phyloP scores from a whole-genome alignment of 2,888 invertebrate genomes.

The Stenoptilia bipunctidactyla region DNA sequence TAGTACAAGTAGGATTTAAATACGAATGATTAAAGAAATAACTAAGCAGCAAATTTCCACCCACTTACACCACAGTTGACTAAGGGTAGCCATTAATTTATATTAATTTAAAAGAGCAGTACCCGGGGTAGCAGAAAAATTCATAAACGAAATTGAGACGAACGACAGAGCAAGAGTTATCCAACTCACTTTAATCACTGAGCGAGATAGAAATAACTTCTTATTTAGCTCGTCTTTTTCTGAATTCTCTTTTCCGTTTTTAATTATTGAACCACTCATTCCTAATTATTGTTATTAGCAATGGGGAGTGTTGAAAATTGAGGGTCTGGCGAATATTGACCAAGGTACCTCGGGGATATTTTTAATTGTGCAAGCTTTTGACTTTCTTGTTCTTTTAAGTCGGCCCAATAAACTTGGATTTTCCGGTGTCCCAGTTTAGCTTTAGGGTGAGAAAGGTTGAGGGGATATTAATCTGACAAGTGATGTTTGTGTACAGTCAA shows the following conservation, averaged over 20 bases:
- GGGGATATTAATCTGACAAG: not conserved
- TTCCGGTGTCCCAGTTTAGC: slow-evolving; percentile 32
- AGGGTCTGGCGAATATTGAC: slow-evolving; percentile 68
- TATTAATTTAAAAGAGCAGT: slow-evolving; percentile 49
- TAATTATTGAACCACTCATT: slow-evolving; percentile 74
- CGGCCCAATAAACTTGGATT: slow-evolving; percentile 62
- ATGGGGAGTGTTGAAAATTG: slow-evolving; percentile 68
- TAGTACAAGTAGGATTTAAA: no score
- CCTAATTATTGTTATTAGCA: slow-evolving; percentile 73
- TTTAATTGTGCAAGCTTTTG: slow-evolving; percentile 66
- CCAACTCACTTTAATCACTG: slow-evolving; percentile 20
- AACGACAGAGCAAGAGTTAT: slow-evolving; percentile 29
- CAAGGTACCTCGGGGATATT: slow-evolving; percentile 54
- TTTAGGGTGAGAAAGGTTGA: not conserved
- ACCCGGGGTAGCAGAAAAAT: slow-evolving; percentile 29
- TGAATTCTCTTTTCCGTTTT: slow-evolving; percentile 70
- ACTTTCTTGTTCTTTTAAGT: slow-evolving; percentile 63
- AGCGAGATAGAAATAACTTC: slow-evolving; percentile 24
- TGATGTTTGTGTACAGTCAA: slow-evolving; percentile 28
- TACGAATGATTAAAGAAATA: no score
- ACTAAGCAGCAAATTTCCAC: no score
- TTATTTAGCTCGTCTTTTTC: slow-evolving; percentile 41
- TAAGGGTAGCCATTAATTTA: slow-evolving; percentile 32
- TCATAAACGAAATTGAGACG: slow-evolving; percentile 49
- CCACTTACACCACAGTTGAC: slow-evolving; percentile 17